A percentile compares a stretch with the other conserved stretches of the same genome.
These are phyloP conservation scores for Nomada ferruginata DNA, from an alignment of 2,888 invertebrate genomes.

Conservation along the genomic window DNA sequence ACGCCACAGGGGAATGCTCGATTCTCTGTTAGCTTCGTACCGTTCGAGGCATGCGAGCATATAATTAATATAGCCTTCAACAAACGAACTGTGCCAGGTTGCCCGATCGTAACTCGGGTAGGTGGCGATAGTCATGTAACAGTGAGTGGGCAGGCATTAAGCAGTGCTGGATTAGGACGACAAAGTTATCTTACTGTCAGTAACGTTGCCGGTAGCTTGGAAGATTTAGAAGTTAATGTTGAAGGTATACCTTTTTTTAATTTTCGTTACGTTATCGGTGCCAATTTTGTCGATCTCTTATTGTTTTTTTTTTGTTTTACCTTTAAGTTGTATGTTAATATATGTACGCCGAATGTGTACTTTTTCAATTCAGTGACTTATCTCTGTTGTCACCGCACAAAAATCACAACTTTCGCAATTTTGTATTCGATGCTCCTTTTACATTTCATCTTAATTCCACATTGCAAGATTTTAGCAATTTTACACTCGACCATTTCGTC, in stretches of 20 bases:
- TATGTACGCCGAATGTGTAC: slow-evolving; percentile 33
- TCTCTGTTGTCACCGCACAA: slow-evolving; percentile 44
- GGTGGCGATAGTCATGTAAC: slow-evolving; percentile 86
- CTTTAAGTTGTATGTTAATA: slow-evolving; percentile 11
- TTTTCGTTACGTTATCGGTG: slow-evolving; percentile 2
- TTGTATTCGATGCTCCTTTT: slow-evolving; percentile 36
- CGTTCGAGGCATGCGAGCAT: slow-evolving; percentile 97
- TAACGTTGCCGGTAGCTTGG: slow-evolving; percentile 93
- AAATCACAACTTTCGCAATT: slow-evolving; percentile 24
- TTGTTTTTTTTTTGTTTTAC: background rate
- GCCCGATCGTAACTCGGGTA: slow-evolving; percentile 95
- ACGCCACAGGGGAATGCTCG: slow-evolving; percentile 95
- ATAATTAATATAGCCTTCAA: slow-evolving; percentile 99
- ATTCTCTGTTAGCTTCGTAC: slow-evolving; percentile 98
- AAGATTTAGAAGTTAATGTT: slow-evolving; percentile 98
- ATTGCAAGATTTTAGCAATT: slow-evolving; percentile 34
- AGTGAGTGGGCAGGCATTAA: slow-evolving; percentile 87
- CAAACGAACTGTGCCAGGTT: slow-evolving; percentile 94
- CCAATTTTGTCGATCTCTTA: background rate
- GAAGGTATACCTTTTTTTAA: slow-evolving; percentile 88
- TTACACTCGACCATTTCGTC: slow-evolving; percentile 39
- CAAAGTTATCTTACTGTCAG: slow-evolving; percentile 83
- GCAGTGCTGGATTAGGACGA: slow-evolving; percentile 82
- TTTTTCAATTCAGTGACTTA: slow-evolving; percentile 17
- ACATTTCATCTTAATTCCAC: slow-evolving; percentile 15